These are phyloP conservation scores for Mythimna pallens DNA, from an alignment of 2,888 invertebrate species.

Conservation along the genomic window DNA sequence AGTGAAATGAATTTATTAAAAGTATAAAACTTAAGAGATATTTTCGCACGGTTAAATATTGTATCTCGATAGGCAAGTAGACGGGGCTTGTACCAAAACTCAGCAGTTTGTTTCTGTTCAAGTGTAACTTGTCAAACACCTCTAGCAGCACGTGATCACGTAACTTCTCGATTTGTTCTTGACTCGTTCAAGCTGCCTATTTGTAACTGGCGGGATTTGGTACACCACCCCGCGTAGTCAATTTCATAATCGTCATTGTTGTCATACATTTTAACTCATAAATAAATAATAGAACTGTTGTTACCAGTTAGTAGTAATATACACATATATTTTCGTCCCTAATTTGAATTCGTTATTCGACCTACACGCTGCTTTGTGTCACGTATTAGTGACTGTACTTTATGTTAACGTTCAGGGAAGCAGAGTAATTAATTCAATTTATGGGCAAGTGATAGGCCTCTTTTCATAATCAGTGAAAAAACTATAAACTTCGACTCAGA, in stretches of 20 bases:
- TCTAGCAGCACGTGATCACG: conserved; percentile 4
- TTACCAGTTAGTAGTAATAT: conserved; percentile 84
- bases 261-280: conserved; percentile 71
- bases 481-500: conserved; percentile 48
- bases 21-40: conserved; percentile 87
- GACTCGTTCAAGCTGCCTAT: conserved; percentile 51
- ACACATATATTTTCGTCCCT: conserved; percentile 67
- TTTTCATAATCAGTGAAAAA: conserved; percentile 55
- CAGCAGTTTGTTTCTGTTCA: conserved; percentile 49
- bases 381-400: conserved; percentile 49
- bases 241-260: conserved; percentile 80
- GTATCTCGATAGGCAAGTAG: conserved; percentile 80
- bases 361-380: conserved; percentile 55
- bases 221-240: conserved; percentile 75
- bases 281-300: conserved; percentile 80
- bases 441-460: conserved; percentile 60
- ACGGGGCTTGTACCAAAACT: conserved; percentile 67
- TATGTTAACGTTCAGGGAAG: conserved; percentile 53
- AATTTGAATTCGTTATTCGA: conserved; percentile 74
- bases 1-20: conserved; percentile 89
- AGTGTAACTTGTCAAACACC: conserved; percentile 24
- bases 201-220: conserved; percentile 66
- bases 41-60: conserved; percentile 89
- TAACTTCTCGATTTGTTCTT: conserved; percentile 19
- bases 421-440: conserved; percentile 74